These are phyloP conservation scores for Sinocyclocheilus rhinocerous DNA, from an alignment of 2,113 vertebrate genomes.

Conservation along the genomic window DNA sequence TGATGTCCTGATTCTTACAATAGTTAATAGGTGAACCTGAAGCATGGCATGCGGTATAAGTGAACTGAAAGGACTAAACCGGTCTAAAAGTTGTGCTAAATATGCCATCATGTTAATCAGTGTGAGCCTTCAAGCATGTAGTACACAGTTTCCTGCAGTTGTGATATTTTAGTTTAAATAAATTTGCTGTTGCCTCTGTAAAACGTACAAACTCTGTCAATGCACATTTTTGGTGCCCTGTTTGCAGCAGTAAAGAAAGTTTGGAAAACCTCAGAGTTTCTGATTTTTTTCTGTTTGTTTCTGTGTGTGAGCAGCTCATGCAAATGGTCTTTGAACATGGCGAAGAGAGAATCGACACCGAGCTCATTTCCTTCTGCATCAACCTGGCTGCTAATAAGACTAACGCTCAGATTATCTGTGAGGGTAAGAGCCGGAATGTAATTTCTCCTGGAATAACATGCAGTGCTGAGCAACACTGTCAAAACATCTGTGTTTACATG, in stretches of 20 bases:
- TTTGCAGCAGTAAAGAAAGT: neutral
- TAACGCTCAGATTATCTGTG: slow-evolving; percentile 93
- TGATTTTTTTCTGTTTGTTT: neutral
- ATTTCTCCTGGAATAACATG: neutral
- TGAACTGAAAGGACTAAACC: neutral
- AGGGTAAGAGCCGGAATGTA: slow-evolving; percentile 75
- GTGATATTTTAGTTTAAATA: neutral
- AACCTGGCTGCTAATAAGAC: slow-evolving; percentile 95
- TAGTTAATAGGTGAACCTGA: neutral
- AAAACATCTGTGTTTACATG: neutral
- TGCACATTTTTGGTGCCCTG: neutral
- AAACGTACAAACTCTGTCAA: neutral
- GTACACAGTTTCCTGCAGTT: slow-evolving; percentile 2
- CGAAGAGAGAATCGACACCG: slow-evolving; percentile 84
- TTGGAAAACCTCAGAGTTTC: neutral
- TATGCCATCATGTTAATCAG: neutral
- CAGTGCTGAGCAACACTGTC: neutral
- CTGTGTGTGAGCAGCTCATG: slow-evolving; percentile 82
- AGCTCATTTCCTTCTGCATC: slow-evolving; percentile 95
- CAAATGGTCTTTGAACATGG: slow-evolving; percentile 88
- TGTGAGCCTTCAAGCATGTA: too few relatives aligned
- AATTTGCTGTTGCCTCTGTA: neutral
- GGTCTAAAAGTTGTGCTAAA: neutral
- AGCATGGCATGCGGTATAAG: neutral
- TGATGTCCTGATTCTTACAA: neutral